phyloP scores from a whole-genome alignment of 2,113 vertebrate genomes.

The Toxotes chatareus region DNA sequence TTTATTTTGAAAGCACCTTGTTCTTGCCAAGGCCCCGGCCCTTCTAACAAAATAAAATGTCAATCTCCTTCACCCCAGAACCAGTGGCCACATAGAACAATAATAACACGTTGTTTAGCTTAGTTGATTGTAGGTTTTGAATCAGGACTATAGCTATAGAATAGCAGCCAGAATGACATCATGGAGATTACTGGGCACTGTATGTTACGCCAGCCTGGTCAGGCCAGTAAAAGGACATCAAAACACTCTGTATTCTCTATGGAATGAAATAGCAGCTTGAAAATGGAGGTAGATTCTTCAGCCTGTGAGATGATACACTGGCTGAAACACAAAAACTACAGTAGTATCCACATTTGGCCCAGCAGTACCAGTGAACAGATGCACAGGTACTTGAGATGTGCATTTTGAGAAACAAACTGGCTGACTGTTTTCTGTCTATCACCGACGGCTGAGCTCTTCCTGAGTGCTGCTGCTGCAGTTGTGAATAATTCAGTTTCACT shows the following conservation, averaged over 20 bases:
- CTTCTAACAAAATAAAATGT: background rate
- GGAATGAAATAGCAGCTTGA: slow-evolving; percentile 21
- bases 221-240: slow-evolving; percentile 20
- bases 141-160: background rate
- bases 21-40: background rate
- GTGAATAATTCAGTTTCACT: slow-evolving; percentile 79
- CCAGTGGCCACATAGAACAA: background rate
- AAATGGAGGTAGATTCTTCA: slow-evolving; percentile 12
- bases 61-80: background rate
- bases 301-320: slow-evolving; percentile 8
- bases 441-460: slow-evolving; percentile 53
- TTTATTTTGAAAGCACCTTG: background rate
- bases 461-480: slow-evolving; percentile 62
- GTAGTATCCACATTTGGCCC: slow-evolving; percentile 21
- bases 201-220: background rate
- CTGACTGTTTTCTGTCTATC: slow-evolving; percentile 60
- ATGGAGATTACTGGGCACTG: background rate
- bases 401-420: slow-evolving; percentile 60
- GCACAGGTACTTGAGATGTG: slow-evolving; percentile 57
- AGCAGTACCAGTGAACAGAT: slow-evolving; percentile 38
- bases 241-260: slow-evolving; percentile 9
- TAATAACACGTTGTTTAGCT: background rate
- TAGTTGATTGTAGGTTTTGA: slow-evolving; percentile 12
- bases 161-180: slow-evolving; percentile 2
- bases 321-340: slow-evolving; percentile 44